These are phyloP conservation scores for Aurelia coerulea DNA, from an alignment of 30 jellyfish, hydroid and myxozoan species.

Conservation along the genomic window DNA sequence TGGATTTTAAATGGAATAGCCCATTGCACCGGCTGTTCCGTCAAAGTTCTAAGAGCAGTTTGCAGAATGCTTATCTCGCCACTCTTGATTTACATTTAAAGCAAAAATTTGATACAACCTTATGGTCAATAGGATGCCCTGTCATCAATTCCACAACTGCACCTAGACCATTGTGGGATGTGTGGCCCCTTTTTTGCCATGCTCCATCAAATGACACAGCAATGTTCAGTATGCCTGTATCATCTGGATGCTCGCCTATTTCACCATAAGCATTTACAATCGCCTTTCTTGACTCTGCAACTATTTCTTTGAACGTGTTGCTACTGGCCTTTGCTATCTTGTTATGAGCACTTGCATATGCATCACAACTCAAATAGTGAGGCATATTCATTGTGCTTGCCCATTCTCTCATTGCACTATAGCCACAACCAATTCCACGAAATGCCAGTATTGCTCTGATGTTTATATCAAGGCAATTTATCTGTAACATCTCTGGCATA, in stretches of 20 bases:
- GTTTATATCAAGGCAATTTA: conserved; percentile 47
- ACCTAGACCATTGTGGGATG: not conserved
- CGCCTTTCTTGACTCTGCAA: not conserved
- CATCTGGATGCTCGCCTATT: conserved; percentile 14
- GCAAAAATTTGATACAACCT: not conserved
- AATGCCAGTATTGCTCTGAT: not conserved
- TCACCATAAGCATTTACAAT: conserved; percentile 2
- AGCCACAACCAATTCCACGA: conserved; percentile 30
- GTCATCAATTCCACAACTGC: not conserved
- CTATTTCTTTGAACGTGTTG: not conserved
- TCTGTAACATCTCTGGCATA: no score
- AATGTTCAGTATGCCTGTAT: conserved; percentile 19
- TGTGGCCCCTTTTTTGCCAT: not conserved
- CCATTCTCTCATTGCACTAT: conserved; percentile 12
- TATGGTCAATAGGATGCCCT: not conserved
- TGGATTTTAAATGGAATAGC: no score
- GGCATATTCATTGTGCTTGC: conserved; percentile 43
- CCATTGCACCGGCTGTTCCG: not conserved
- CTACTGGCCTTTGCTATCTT: not conserved
- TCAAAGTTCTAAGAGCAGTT: not conserved
- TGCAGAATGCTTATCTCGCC: not conserved
- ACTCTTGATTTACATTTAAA: not conserved
- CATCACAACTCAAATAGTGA: conserved; percentile 1
- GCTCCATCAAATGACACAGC: conserved; percentile 20
- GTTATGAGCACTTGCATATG: not conserved